Evolutionary conservation across 2,797 vertebrate species (phyloP).

Genomic region (Rachycentron canadum): DNA sequence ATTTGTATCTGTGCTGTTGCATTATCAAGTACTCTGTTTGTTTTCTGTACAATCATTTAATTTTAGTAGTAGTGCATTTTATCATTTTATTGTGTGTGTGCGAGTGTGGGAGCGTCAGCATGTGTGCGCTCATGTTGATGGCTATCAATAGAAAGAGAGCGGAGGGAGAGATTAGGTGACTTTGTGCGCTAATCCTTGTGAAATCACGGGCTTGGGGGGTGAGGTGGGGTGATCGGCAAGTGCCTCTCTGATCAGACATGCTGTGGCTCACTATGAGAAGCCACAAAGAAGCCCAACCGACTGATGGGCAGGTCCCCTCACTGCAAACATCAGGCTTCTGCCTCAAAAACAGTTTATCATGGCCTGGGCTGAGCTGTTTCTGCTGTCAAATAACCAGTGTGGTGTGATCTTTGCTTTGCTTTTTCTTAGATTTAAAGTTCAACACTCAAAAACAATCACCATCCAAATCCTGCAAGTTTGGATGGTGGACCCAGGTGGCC

Average conservation of each 20-base stretch:
- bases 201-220: slow-evolving; percentile 72
- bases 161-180: slow-evolving; percentile 77
- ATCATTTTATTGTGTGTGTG: too few relatives aligned
- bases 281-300: slow-evolving; percentile 55
- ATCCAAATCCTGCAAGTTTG: too few relatives aligned
- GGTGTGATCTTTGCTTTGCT: not conserved
- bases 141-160: slow-evolving; percentile 73
- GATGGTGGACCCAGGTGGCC: too few relatives aligned
- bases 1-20: too few relatives aligned
- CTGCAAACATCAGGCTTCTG: slow-evolving; percentile 55
- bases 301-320: slow-evolving; percentile 68
- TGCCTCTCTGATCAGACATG: slow-evolving; percentile 76
- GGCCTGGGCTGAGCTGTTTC: slow-evolving; percentile 46
- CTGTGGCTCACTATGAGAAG: slow-evolving; percentile 72
- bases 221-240: slow-evolving; percentile 65
- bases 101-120: slow-evolving; percentile 12
- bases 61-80: too few relatives aligned
- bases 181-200: slow-evolving; percentile 80
- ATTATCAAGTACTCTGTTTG: too few relatives aligned
- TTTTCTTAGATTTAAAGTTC: too few relatives aligned
- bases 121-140: slow-evolving; percentile 47
- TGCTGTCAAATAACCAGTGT: slow-evolving; percentile 22
- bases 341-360: slow-evolving; percentile 55
- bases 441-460: too few relatives aligned
- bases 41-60: too few relatives aligned